Percentiles rank a stretch among this genome's conserved stretches.
Conservation (phyloP, 2,888 invertebrate genomes). For the Eustalomyia histrio region DNA sequence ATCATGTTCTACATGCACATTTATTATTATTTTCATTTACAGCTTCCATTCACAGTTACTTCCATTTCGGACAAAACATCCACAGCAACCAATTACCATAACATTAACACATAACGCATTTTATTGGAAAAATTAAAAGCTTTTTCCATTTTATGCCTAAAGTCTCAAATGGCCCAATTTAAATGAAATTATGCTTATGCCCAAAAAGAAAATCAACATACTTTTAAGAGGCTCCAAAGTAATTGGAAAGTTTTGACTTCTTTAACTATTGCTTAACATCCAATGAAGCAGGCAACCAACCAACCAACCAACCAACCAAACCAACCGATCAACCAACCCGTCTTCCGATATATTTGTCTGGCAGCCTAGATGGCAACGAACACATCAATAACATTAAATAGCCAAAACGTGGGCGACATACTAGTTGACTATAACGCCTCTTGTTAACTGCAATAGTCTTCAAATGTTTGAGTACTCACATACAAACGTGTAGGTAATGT, state of each 20-base stretch:
- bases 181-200: constrained; percentile 60
- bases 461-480: not conserved
- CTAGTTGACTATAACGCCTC: constrained; percentile 53
- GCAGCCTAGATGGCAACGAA: constrained; percentile 42
- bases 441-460: constrained; percentile 32
- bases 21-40: constrained; percentile 26
- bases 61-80: constrained; percentile 1
- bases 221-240: constrained; percentile 41
- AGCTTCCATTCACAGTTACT: constrained; percentile 23
- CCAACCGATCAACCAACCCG: constrained; percentile 8
- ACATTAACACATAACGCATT: constrained; percentile 50
- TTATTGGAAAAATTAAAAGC: constrained; percentile 64
- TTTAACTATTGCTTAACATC: constrained; percentile 1
- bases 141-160: constrained; percentile 57
- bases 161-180: constrained; percentile 61
- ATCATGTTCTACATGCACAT: constrained; percentile 29
- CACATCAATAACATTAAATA: constrained; percentile 60
- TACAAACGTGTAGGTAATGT: not conserved
- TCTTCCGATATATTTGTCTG: constrained; percentile 26
- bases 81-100: constrained; percentile 10
- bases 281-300: constrained; percentile 22
- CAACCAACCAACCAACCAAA: constrained; percentile 12
- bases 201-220: constrained; percentile 49
- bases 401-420: constrained; percentile 59
- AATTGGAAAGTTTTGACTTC: constrained; percentile 48